These are phyloP conservation scores for Augiades crinisus DNA, from an alignment of 2,888 invertebrate species.

Conservation along the genomic window DNA sequence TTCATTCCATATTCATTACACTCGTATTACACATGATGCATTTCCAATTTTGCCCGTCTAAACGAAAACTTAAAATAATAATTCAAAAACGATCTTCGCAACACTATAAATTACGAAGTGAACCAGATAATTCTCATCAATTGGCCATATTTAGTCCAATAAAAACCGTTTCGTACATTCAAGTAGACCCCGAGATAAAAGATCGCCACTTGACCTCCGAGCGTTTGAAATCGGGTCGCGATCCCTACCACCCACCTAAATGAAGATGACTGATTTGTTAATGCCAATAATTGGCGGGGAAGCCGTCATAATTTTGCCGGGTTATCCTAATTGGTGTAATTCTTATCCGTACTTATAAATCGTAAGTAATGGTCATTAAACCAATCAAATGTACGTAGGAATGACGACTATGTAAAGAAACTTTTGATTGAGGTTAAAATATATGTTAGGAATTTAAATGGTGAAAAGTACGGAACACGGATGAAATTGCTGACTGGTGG, in stretches of 20 bases:
- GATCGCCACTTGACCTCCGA: conserved; percentile 21
- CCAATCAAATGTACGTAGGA: background rate
- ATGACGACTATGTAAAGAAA: background rate
- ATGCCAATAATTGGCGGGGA: background rate
- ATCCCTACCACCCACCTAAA: conserved; percentile 9
- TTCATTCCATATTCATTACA: no score
- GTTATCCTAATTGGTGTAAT: conserved; percentile 27
- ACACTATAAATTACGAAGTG: background rate
- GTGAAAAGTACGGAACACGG: no score
- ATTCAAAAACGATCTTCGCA: no score
- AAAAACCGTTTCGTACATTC: conserved; percentile 4
- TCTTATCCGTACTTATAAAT: conserved; percentile 11
- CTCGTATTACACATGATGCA: no score
- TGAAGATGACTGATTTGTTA: conserved; percentile 26
- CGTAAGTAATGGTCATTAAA: background rate
- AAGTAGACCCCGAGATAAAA: conserved; percentile 12
- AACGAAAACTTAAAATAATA: no score
- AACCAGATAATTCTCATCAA: conserved; percentile 1
- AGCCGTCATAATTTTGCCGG: conserved; percentile 21
- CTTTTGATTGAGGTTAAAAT: background rate
- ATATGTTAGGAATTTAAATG: background rate
- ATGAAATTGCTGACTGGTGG: no score
- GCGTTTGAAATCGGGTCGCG: conserved; percentile 17
- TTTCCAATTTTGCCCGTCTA: no score
- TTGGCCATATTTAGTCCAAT: conserved; percentile 18